A percentile compares a stretch with the other conserved stretches of the same genome.
Conservation (phyloP, 2,113 vertebrate species). For the Amblyornis subalaris region DNA sequence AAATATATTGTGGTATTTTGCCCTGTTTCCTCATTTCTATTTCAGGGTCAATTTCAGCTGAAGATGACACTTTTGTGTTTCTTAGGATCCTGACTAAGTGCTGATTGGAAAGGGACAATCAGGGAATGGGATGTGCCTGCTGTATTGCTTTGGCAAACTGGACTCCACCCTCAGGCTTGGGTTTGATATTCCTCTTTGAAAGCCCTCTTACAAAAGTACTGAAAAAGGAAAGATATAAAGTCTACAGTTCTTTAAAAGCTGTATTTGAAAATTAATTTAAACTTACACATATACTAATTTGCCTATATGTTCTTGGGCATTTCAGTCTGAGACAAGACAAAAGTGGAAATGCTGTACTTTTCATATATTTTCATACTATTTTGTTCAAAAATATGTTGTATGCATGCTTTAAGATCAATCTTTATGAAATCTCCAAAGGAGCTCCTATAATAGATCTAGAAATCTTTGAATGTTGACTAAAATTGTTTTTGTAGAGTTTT, state of each 20-base stretch:
- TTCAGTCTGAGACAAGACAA: not conserved
- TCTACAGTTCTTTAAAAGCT: not conserved
- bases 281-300: not conserved
- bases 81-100: not conserved
- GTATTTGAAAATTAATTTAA: not conserved
- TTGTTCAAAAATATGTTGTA: not conserved
- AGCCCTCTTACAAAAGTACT: not conserved
- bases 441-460: not conserved
- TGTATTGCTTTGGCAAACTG: not conserved
- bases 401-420: not conserved
- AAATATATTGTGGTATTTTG: not conserved
- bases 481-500: not conserved
- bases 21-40: not conserved
- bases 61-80: not conserved
- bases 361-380: not conserved
- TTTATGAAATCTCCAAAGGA: not conserved
- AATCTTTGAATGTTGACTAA: not conserved
- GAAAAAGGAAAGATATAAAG: not conserved
- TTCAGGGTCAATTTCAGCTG: not conserved
- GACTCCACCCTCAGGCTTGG: not conserved
- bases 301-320: not conserved
- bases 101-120: not conserved
- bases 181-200: not conserved
- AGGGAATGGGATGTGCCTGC: not conserved
- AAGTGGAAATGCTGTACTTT: not conserved